phyloP scores from a whole-genome alignment of 2,113 vertebrate genomes.

The Forbesichthys papilliferus region DNA sequence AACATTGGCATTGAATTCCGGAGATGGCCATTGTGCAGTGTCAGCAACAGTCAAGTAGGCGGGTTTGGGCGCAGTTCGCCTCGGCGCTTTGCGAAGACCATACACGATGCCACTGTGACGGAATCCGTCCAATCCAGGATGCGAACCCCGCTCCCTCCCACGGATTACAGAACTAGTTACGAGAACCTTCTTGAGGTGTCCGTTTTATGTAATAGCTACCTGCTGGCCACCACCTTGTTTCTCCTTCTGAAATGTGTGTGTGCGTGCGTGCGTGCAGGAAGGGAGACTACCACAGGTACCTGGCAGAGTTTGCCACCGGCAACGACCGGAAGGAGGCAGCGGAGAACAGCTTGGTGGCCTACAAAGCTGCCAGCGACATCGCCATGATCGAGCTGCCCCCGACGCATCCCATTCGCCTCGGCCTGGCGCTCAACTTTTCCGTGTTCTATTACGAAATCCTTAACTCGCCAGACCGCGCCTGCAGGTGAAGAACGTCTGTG shows the following conservation, averaged over 20 bases:
- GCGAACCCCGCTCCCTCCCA: no score
- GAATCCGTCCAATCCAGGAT: no score
- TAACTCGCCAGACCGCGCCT: constrained; percentile 97
- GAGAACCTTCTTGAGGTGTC: no score
- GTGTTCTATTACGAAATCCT: constrained; percentile 99
- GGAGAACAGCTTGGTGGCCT: constrained; percentile 96
- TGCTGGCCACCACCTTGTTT: not conserved
- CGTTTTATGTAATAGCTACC: no score
- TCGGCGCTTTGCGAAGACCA: no score
- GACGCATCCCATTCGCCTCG: constrained; percentile 95
- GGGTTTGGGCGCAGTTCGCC: no score
- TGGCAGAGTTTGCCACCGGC: constrained; percentile 95
- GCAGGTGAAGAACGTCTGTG: constrained; percentile 77
- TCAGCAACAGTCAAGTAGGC: no score
- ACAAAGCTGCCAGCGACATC: constrained; percentile 96
- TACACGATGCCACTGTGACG: no score
- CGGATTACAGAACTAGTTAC: no score
- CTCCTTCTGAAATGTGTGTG: not conserved
- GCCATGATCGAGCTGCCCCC: constrained; percentile 95
- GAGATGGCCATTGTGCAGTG: no score
- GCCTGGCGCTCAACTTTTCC: constrained; percentile 96
- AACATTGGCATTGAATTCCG: no score
- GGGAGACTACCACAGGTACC: constrained; percentile 99
- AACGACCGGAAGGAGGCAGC: constrained; percentile 98
- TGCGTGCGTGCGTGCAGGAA: constrained; percentile 79